phyloP scores from a whole-genome alignment of 2,113 vertebrate genomes.

The Forbesichthys agassizii region DNA sequence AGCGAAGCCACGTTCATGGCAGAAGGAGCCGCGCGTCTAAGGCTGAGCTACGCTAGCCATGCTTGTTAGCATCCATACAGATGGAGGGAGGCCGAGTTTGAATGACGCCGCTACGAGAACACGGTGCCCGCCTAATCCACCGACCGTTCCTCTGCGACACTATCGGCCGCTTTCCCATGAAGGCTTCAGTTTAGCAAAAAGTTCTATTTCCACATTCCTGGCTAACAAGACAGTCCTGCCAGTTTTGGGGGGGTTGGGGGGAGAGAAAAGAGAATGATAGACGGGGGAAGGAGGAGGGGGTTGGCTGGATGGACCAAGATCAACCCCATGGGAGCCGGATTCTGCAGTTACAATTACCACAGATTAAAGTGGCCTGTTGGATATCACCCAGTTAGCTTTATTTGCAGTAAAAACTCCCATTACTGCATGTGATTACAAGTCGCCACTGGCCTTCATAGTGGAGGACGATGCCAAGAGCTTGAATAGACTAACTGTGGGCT shows the following conservation, averaged over 20 bases:
- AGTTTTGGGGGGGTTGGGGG: background rate
- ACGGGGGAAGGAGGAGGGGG: background rate
- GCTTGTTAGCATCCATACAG: constrained; percentile 56
- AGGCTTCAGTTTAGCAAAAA: constrained; percentile 55
- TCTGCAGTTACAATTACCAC: constrained; percentile 41
- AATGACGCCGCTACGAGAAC: constrained; percentile 47
- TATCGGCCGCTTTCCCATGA: constrained; percentile 65
- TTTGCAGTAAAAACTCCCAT: constrained; percentile 52
- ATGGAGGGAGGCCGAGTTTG: constrained; percentile 33
- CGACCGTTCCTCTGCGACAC: constrained; percentile 52
- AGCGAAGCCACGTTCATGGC: constrained; percentile 68
- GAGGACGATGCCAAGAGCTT: constrained; percentile 1
- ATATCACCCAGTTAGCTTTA: constrained; percentile 45
- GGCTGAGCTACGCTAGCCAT: constrained; percentile 56
- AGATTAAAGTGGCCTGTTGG: constrained; percentile 56
- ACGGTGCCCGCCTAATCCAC: constrained; percentile 66
- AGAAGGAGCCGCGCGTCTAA: constrained; percentile 47
- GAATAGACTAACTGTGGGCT: background rate
- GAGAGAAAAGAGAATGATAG: background rate
- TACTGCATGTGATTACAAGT: constrained; percentile 27
- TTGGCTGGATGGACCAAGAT: constrained; percentile 26
- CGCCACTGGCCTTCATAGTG: constrained; percentile 32
- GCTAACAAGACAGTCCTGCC: constrained; percentile 45
- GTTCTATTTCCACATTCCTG: constrained; percentile 57
- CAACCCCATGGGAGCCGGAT: constrained; percentile 32